A percentile compares a stretch with the other conserved stretches of the same genome.
Evolutionary conservation across 1,140 invertebrate genomes (phyloP).

Genomic region (Camponotus vicinus): DNA sequence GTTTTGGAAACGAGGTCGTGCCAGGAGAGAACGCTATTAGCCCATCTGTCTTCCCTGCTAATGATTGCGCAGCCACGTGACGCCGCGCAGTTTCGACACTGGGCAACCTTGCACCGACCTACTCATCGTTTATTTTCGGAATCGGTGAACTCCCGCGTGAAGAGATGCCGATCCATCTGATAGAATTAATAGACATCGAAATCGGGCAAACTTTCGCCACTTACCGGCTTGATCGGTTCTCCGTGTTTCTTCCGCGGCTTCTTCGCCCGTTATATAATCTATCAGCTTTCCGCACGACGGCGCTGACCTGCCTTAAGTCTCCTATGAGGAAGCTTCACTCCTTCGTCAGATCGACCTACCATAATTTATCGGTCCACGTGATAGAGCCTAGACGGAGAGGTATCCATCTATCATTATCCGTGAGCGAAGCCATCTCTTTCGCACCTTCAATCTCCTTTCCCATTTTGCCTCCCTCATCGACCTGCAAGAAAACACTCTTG

Average conservation of each 20-base stretch:
- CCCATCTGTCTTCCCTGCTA: slow-evolving; percentile 79
- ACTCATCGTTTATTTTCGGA: slow-evolving; percentile 50
- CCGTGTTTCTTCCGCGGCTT: slow-evolving; percentile 58
- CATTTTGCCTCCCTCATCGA: slow-evolving; percentile 63
- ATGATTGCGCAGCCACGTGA: slow-evolving; percentile 78
- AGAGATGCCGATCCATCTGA: slow-evolving; percentile 49
- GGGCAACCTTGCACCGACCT: slow-evolving; percentile 52
- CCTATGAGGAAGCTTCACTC: slow-evolving; percentile 61
- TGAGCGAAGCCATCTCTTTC: slow-evolving; percentile 69
- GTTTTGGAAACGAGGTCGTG: slow-evolving; percentile 67
- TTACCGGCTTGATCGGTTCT: slow-evolving; percentile 56
- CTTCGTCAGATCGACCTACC: slow-evolving; percentile 50
- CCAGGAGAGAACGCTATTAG: slow-evolving; percentile 76
- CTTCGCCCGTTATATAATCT: slow-evolving; percentile 60
- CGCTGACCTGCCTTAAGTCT: slow-evolving; percentile 57
- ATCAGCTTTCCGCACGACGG: slow-evolving; percentile 59
- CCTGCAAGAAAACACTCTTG: slow-evolving; percentile 64
- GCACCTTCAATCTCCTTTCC: slow-evolving; percentile 51
- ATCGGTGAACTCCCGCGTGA: not conserved
- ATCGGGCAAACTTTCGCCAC: slow-evolving; percentile 58
- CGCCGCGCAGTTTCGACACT: slow-evolving; percentile 63
- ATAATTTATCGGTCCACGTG: slow-evolving; percentile 74
- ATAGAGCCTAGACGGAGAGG: slow-evolving; percentile 58
- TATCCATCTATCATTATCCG: slow-evolving; percentile 74
- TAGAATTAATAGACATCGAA: slow-evolving; percentile 63